These are phyloP conservation scores for Verasper variegatus DNA, from an alignment of 2,113 vertebrate species.

Conservation along the genomic window DNA sequence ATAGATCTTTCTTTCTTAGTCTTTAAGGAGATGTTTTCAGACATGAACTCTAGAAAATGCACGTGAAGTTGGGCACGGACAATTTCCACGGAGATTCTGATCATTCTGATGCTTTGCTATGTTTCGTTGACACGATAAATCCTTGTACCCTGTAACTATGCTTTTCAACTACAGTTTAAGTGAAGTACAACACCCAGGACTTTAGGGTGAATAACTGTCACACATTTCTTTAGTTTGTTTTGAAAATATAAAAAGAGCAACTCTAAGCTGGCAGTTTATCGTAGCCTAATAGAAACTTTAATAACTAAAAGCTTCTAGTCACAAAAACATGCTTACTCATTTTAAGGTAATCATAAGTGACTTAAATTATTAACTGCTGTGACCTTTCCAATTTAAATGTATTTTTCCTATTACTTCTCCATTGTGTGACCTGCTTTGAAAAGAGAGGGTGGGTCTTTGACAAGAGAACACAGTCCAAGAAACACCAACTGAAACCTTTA, in stretches of 20 bases:
- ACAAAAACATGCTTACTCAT: no score
- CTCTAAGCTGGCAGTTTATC: no score
- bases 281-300: no score
- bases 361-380: not conserved
- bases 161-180: no score
- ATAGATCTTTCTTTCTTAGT: not conserved
- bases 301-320: no score
- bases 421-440: conserved; percentile 33
- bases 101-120: no score
- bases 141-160: no score
- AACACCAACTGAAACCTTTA: conserved; percentile 13
- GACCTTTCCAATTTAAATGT: not conserved
- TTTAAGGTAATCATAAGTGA: not conserved
- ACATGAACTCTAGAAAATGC: not conserved
- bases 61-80: not conserved
- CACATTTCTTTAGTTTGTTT: not conserved
- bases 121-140: no score
- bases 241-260: no score
- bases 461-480: not conserved
- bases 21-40: not conserved
- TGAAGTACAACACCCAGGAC: no score
- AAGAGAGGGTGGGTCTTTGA: conserved; percentile 3
- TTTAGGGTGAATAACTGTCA: not conserved
- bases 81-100: no score
- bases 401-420: not conserved